Base-by-base conservation (phyloP, 2,888 invertebrate species). In the Linnaemya vulpina region DNA sequence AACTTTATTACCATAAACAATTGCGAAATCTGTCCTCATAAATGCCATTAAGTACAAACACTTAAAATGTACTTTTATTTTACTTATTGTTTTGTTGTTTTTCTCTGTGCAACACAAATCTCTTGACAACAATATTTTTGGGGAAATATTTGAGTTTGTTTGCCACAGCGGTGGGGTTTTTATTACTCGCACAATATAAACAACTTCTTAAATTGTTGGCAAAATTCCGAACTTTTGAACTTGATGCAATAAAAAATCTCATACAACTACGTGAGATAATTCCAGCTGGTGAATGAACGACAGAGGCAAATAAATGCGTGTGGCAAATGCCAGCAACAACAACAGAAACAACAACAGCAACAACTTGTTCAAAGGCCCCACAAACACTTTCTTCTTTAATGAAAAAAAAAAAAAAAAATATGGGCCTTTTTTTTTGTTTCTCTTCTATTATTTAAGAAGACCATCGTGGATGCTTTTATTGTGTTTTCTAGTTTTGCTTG, bases 231-330 rank as follows among this genome's bases (percentile, higher is more conserved):
- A 88, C 87, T 87, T 86, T 76, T 88, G 87, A 87, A 86, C 87
- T 87, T 60, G 78, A 76, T 77, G 86, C 84, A 82, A 86, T 86
- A 87, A 87, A 87, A 87, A 87, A 83, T 76, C 87, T 67, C 79
- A 84, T 83, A 87, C 79, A 86, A 87, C 86, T 86, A 88, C 87
- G 87, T 88, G 88, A 87, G 88, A 88, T 87, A 88, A 88, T 88
- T 87, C 87, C 88, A 88, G 84, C 87, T 88, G 88, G 70, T 81
- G 67, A 82, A 76, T 83, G 80, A 76, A 62, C 49, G 63, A 86
- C 77, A 65, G 38, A 63, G 62, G 22, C 60, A 67, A 40, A 53
- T 35, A 38, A 53, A 15, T 65, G 70, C 53, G 76, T 82, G 70
- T 70, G 81, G 76, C 82, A 82, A 77, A 82, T 71, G 65, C 58